Evolutionary conservation across 2,888 invertebrate species (phyloP), one percentile per base, ranked within the genome.

Genomic region (Margaritifera margaritifera): DNA sequence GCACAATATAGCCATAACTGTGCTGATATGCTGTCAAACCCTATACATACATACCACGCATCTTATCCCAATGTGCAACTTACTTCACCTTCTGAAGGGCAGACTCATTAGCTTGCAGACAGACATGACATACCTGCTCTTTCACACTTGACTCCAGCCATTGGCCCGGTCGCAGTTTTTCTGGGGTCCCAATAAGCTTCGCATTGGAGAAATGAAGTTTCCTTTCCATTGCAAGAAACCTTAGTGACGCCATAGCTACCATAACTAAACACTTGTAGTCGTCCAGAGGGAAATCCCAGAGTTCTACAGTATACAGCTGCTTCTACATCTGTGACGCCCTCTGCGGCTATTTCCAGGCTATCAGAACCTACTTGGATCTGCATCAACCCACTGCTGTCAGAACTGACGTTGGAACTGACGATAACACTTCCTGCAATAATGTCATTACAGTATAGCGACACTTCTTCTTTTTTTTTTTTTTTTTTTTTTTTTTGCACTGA

Each of bases 151-250:
- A 79, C 81, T 11, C 71, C 71, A 25, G 72, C 76, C 42, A 75
- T 64, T 20, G 68, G 64, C 2, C 68, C 62, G 0, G 61, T 54
- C 42, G 63, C 64, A 24, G 68, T 71, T 27, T 67, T 67, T 11
- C 67, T 62, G 3, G 77, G 74, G 61, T 80, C 72, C 81, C 79
- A 84, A 11, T 65, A 59, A 4, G 77, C 83, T 1, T 68, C 72
- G 81, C 95, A 95, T 70, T 94, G 92, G 64, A 92, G 91, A 0
- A 94, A 82, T 0, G 92, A 91, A 0, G 92, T 92, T 87, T 94
- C 95, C 75, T 93, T 92, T 22, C 94, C 94, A 0, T 88, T 83
- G 83, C 95, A 95, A 42, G 91, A 90, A 0, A 94, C 89, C 76
- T 94, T 93, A 80, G 94, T 94, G 90, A 94, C 93, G 15, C 67